Evolutionary conservation across 2,888 invertebrate species (phyloP).

Genomic region (Mesorhabditis sp.): DNA sequence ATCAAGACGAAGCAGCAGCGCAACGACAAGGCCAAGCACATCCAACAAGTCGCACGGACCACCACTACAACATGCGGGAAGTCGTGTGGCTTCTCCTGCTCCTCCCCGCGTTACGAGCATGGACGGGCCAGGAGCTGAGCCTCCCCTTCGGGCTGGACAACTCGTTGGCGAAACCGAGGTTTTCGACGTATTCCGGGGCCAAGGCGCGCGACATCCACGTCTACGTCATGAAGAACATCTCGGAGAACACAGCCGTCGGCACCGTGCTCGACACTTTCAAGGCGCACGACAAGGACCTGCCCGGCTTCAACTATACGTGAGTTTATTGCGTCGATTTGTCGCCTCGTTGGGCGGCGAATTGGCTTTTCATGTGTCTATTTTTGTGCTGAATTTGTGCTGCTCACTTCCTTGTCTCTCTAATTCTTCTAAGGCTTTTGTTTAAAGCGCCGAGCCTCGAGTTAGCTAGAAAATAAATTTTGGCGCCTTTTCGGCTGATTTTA

Average conservation of each 20-base stretch:
- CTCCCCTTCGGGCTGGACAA: slow-evolving; percentile 43
- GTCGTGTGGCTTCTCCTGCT: slow-evolving; percentile 10
- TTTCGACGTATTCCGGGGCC: slow-evolving; percentile 34
- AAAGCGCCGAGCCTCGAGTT: too few relatives aligned
- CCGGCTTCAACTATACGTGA: slow-evolving; percentile 53
- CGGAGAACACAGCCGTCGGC: slow-evolving; percentile 50
- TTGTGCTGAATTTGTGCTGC: too few relatives aligned
- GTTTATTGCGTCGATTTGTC: slow-evolving; percentile 23
- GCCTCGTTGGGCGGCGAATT: too few relatives aligned
- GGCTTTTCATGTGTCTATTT: too few relatives aligned
- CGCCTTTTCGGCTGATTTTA: too few relatives aligned
- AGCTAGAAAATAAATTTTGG: too few relatives aligned
- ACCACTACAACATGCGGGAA: too few relatives aligned
- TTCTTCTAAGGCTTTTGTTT: too few relatives aligned
- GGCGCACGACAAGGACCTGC: slow-evolving; percentile 49
- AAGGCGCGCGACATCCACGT: slow-evolving; percentile 42
- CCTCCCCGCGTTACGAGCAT: not conserved
- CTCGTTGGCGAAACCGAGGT: slow-evolving; percentile 39
- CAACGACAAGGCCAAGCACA: not conserved
- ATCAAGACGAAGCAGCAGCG: too few relatives aligned
- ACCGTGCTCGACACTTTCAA: slow-evolving; percentile 51
- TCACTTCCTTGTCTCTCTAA: too few relatives aligned
- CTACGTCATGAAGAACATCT: slow-evolving; percentile 54
- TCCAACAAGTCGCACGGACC: not conserved
- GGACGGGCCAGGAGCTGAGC: slow-evolving; percentile 34